Conservation (phyloP, 2,888 invertebrate genomes). For the Tyria jacobaeae region DNA sequence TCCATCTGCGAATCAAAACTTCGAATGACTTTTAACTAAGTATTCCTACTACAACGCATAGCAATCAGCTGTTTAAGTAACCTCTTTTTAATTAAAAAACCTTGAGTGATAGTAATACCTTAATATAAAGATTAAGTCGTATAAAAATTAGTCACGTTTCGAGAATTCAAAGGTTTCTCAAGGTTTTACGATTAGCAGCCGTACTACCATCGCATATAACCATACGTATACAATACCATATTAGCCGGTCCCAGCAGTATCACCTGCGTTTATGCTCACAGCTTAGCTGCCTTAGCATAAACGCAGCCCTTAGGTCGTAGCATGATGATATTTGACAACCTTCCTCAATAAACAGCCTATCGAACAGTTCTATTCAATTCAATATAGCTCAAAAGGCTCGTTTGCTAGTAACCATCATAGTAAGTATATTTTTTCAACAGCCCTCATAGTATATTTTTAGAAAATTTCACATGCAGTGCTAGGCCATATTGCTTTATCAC, state of each 20-base stretch:
- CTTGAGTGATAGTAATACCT: not conserved
- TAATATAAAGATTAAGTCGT: not conserved
- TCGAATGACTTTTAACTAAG: not conserved
- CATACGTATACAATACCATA: no score
- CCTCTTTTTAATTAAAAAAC: not conserved
- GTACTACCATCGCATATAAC: no score
- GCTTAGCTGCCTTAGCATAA: no score
- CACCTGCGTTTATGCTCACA: no score
- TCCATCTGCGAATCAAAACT: not conserved
- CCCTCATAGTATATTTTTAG: not conserved
- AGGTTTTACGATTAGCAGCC: not conserved
- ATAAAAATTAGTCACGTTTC: not conserved
- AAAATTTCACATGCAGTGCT: not conserved
- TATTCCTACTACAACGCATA: not conserved
- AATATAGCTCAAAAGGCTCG: no score
- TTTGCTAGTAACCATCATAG: no score
- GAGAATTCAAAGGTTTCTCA: not conserved
- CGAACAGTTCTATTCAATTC: no score
- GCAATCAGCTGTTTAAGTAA: not conserved
- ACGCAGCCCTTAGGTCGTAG: not conserved
- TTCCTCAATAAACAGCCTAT: no score
- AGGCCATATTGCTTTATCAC: not conserved
- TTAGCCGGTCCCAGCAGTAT: no score
- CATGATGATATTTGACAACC: no score
- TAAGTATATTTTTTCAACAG: no score